phyloP scores from a whole-genome alignment of 1,140 invertebrate species.

The Dreissena polymorpha region DNA sequence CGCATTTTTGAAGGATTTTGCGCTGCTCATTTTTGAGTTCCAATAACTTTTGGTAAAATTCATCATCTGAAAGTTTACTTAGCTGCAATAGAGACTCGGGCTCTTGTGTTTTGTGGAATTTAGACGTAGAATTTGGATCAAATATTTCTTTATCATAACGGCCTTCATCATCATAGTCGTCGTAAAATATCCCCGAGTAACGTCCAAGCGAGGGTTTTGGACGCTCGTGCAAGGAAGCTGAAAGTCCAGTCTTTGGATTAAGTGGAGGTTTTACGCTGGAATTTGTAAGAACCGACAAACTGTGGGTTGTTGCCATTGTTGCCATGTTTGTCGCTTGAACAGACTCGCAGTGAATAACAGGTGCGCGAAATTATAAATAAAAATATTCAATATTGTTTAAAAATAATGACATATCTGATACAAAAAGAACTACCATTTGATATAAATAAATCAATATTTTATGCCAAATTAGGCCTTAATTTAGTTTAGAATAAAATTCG shows the following conservation, averaged over 20 bases:
- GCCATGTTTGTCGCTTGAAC: constrained; percentile 67
- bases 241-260: constrained; percentile 72
- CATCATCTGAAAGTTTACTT: constrained; percentile 68
- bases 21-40: constrained; percentile 77
- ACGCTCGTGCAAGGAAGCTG: constrained; percentile 64
- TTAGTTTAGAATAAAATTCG: too few relatives aligned
- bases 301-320: constrained; percentile 78
- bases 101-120: constrained; percentile 29
- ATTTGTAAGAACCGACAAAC: constrained; percentile 74
- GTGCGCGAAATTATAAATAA: constrained; percentile 28
- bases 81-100: constrained; percentile 52
- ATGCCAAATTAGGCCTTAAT: too few relatives aligned
- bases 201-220: constrained; percentile 37
- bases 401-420: background rate
- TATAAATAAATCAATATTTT: background rate
- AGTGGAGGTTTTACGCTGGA: constrained; percentile 74
- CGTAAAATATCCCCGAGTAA: constrained; percentile 50
- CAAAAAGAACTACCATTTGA: background rate
- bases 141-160: constrained; percentile 45
- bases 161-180: constrained; percentile 41
- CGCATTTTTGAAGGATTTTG: constrained; percentile 75
- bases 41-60: constrained; percentile 76
- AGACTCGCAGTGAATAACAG: constrained; percentile 52
- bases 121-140: constrained; percentile 45
- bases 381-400: too few relatives aligned